Percentiles rank a stretch among this genome's conserved stretches.
phyloP scores from a whole-genome alignment of 2,888 invertebrate species.

The Eledone cirrhosa region DNA sequence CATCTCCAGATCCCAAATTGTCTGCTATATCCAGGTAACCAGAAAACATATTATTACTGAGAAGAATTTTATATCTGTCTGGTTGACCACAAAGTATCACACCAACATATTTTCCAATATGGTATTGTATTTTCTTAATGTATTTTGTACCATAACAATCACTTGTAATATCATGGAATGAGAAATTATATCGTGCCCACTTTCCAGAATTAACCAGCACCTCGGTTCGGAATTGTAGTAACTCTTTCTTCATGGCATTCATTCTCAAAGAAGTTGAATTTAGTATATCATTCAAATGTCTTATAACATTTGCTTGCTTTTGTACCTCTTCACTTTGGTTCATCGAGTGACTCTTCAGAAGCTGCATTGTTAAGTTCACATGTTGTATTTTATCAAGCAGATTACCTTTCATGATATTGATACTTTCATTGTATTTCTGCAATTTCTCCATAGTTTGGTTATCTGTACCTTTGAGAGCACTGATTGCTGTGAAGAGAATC shows the following conservation, averaged over 20 bases:
- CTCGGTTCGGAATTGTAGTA: not conserved
- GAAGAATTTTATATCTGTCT: conserved; percentile 53
- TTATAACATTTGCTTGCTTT: conserved; percentile 3
- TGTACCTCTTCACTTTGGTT: conserved; percentile 18
- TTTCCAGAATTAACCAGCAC: conserved; percentile 30
- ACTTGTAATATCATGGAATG: conserved; percentile 42
- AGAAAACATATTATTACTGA: conserved; percentile 45
- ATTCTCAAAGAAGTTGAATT: conserved; percentile 2
- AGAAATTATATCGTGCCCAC: conserved; percentile 51
- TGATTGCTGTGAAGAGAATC: not conserved
- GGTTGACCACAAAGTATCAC: conserved; percentile 50
- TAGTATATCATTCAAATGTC: conserved; percentile 8
- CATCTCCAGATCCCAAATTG: conserved; percentile 49
- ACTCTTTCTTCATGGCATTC: conserved; percentile 11
- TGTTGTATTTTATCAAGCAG: conserved; percentile 8
- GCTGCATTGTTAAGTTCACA: conserved; percentile 19
- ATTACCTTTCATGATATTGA: conserved; percentile 5
- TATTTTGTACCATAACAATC: conserved; percentile 48
- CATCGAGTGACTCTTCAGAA: not conserved
- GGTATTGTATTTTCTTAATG: conserved; percentile 43
- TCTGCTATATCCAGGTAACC: conserved; percentile 57
- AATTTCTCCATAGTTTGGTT: not conserved
- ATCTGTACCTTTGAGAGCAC: not conserved
- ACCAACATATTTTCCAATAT: conserved; percentile 48
- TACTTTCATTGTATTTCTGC: conserved; percentile 14